phyloP scores from a whole-genome alignment of 1,140 invertebrate genomes.

The Reticulitermes speratus region DNA sequence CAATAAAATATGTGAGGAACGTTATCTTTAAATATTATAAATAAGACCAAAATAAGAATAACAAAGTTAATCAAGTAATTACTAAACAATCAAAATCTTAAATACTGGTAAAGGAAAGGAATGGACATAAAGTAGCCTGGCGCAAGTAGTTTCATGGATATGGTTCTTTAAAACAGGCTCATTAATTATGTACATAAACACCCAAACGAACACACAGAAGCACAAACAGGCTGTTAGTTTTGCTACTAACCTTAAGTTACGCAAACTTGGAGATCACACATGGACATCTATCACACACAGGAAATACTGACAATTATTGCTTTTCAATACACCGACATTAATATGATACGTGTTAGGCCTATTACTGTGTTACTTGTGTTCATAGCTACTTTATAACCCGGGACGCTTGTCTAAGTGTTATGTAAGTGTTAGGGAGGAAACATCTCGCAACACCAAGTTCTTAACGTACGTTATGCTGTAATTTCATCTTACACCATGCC shows the following conservation, averaged over 20 bases:
- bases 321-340: constrained; percentile 19
- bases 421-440: too few relatives aligned
- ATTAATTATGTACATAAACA: not conserved
- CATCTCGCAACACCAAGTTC: too few relatives aligned
- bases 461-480: too few relatives aligned
- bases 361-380: not conserved
- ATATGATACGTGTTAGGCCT: not conserved
- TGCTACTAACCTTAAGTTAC: not conserved
- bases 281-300: not conserved
- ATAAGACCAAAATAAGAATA: too few relatives aligned
- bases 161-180: not conserved
- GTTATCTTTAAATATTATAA: too few relatives aligned
- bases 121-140: not conserved
- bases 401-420: not conserved
- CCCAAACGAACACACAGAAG: constrained; percentile 4
- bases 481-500: too few relatives aligned
- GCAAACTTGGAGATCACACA: not conserved
- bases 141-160: not conserved
- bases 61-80: too few relatives aligned
- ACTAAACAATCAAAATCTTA: too few relatives aligned
- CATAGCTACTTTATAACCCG: not conserved
- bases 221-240: not conserved
- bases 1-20: too few relatives aligned
- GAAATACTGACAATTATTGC: constrained; percentile 13
- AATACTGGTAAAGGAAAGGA: not conserved